Base-by-base conservation (phyloP, 1,140 invertebrate genomes). In the Ptiloglossa arizonensis region DNA sequence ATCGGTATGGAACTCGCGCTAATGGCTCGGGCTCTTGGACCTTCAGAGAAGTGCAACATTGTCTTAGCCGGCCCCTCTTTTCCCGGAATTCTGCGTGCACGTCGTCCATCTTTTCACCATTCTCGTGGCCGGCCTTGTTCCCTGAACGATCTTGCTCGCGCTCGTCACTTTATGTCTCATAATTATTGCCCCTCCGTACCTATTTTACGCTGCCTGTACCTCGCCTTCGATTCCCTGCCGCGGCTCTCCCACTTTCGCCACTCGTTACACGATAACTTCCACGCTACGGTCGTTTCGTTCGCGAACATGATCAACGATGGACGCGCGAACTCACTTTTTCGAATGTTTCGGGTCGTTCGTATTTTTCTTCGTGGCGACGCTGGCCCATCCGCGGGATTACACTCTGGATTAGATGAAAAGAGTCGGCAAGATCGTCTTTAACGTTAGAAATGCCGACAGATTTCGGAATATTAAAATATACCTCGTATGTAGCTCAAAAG, bases 101-200 rank as follows among this genome's bases (percentile, higher is more conserved):
- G 63, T 83, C 75, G 70, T 86, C 63, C 74, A 63, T 66, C 71
- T 80, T 77, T 76, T 46, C 63, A 38, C 29, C 17, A 17, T 64
- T 59, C 80, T 80, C 74, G 32, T 71, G 64, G 44, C 19, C 64
- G 52, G 52, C 54, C 71, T 72, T 29, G 22, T 78, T 64, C 66
- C 46, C 38, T 46, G 44, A 62, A 81, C 79, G 79, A 82, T 81
- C 63, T 59, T 79, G 72, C 86, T 88, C 79, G 82, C 81, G 75
- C 85, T 90, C 90, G 89, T 92, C 90, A 91, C 91, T 92, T 91
- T 91, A 92, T 90, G 91, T 91, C 89, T 90, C 90, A 87, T 91
- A 92, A 92, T 92, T 92, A 91, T 91, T 90, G 87, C 79, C 85
- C 83, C 86, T 86, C 83, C 22, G 80, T 82, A 63, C 80, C 85